phyloP scores from a whole-genome alignment of 2,113 vertebrate genomes.

The Psittacus erithacus region DNA sequence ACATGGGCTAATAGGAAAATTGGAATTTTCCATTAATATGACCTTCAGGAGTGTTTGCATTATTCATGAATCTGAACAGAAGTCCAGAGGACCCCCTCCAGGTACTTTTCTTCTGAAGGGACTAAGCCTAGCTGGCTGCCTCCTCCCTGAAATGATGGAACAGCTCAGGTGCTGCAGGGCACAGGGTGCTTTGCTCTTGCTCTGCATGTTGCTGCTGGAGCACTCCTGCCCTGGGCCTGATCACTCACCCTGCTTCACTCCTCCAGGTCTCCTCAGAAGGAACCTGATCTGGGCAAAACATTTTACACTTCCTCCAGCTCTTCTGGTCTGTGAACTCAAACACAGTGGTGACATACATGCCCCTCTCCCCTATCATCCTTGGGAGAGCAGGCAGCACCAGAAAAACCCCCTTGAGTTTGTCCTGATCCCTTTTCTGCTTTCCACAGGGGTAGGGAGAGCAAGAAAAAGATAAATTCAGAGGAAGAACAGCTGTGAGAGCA shows the following conservation, averaged over 20 bases:
- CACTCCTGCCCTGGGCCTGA: not conserved
- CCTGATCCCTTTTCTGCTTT: not conserved
- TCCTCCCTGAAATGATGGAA: rapidly evolving
- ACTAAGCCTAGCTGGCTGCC: not conserved
- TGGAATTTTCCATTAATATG: not conserved
- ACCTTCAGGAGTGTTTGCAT: not conserved
- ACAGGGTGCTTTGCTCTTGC: rapidly evolving
- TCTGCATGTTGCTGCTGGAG: not conserved
- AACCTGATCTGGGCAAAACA: not conserved
- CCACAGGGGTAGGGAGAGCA: not conserved
- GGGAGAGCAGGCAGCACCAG: not conserved
- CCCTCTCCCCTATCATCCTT: not conserved
- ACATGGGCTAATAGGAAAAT: not conserved
- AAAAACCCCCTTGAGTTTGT: not conserved
- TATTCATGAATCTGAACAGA: not conserved
- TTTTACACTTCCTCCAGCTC: not conserved
- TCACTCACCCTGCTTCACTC: not conserved
- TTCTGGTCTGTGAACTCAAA: not conserved
- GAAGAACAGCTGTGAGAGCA: not conserved
- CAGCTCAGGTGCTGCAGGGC: no score
- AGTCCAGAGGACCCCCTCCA: not conserved
- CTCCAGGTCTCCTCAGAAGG: not conserved
- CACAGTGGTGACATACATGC: rapidly evolving
- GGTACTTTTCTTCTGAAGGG: not conserved
- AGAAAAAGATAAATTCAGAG: not conserved